Base-by-base conservation (phyloP, 2,888 invertebrate species). In the Eupsilia transversa region DNA sequence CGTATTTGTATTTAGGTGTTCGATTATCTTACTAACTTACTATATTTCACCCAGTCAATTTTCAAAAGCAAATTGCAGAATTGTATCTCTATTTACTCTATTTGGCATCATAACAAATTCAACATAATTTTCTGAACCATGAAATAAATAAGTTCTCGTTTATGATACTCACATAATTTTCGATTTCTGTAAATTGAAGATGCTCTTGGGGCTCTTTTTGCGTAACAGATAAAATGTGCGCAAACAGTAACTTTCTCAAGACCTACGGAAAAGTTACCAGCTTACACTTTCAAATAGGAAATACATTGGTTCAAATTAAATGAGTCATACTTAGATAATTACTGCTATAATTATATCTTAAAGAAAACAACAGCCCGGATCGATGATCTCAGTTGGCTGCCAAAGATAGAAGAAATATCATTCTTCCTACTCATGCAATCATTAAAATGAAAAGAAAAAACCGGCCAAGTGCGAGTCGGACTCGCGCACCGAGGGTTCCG, bases 121-220 rank as follows among this genome's bases (percentile, higher is more conserved):
- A 57, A 33, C 17, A 82, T 33, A 61, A 76, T 52, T 56, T 56
- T 60, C n/a, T 7, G 60, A 43, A 43, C 56, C 64, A 69, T 43
- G 52, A 52, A 38, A 38, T 49, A 61, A 64, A 69, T 56, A 70
- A 57, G 43, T 69, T 82, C 49, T n/a, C 52, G 52, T 61, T 70
- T 77, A 54, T 43, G 82, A 69, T 61, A 65, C 30, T 7, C 10
- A 46, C 52, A 66, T 66, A 59, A 82, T 82, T 82, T 63, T 67
- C 70, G 52, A 77, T 52, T 77, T 74, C 68, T 75, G 59, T 60
- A 68, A 79, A 74, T 75, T 61, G 70, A 77, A 46, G 66, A 79
- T 54, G 43, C 54, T 38, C 27, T 38, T 7, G 52, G 35, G 56
- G 56, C 30, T 57, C 10, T 49, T 79, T 57, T 77, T 77, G 27